Base-by-base conservation (phyloP, 2,113 vertebrate species). In the Romanogobio albipinnatus region DNA sequence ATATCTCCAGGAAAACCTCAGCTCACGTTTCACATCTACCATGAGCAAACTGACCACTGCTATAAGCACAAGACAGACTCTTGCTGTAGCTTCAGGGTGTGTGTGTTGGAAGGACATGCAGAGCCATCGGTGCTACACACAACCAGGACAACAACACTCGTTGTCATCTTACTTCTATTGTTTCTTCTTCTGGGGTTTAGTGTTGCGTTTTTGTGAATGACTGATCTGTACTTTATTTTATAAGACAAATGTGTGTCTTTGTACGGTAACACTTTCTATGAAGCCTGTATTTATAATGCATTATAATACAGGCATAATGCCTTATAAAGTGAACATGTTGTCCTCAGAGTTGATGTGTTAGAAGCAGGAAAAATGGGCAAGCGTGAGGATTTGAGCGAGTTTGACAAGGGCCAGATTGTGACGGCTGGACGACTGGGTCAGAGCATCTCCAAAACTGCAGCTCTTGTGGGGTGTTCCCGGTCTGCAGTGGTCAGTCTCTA, bases 41-140 rank as follows among this genome's bases (percentile, higher is more conserved):
- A 8, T 49, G 43, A 74, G 70, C 4, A 74, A 74, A 81, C 76
- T 82, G 62, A 58, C 43, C 77, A 71, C 49, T 26, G 51, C 77
- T 22, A 24, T 14, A 43, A 68, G 73, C 78, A 82, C 84, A 81
- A 61, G 24, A 39, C 75, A 33, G 6, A 49, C 76, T 62, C 26
- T 59, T 15, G 3, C 47, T 61, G 29, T 71, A 3, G 11, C 36
- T 47, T 61, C 36, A 64, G 26, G 56, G 8, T 64, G 2, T 81
- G 76, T 51, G 6, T 75, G 13, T 64, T 5, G 9, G 33, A 82
- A 56, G 11, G 29, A 74, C 5, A 24, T 15, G 19, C 51, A 70
- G 15, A 51, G 26, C n/a, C 24, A 22, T 17, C 1, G 17, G 43
- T 24, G 29, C 49, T 39, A 53, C 17, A 24, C 59, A 79, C 26